Evolutionary conservation across 2,797 vertebrate species (phyloP), one percentile per base, ranked within the genome.

Genomic region (Taenioides sp.): DNA sequence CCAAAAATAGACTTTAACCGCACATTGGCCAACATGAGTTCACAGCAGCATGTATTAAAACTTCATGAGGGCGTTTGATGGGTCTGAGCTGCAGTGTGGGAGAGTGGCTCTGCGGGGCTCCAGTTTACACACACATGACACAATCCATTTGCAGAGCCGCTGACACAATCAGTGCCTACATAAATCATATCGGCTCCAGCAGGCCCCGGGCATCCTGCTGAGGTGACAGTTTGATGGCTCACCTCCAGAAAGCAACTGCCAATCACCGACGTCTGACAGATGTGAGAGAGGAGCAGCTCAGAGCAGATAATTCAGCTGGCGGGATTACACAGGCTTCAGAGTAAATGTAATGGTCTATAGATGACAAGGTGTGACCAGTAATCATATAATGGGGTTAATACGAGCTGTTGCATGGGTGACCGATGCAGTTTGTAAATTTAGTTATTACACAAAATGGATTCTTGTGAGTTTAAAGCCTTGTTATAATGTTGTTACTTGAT

Each of bases 121-220:
- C 3, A 76, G 75, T 84, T 88, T 88, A 87, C 86, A 86, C 82
- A 80, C 73, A 81, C 72, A 80, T 84, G 87, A 84, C 87, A 85
- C 81, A 76, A 87, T 89, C 87, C 89, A 86, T 91, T 88, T 89
- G 77, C 78, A 75, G 84, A 86, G 87, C 83, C 77, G 82, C 83
- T 87, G 88, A 90, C 89, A 89, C 86, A 87, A 90, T 91, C 89
- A 87, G 85, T 40, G 63, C 81, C 82, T 83, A 84, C 86, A 90
- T 91, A 88, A 92, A 91, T 92, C 89, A 91, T 87, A 89, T 90
- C 88, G 67, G 81, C 84, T 73, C 81, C 77, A 82, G 80, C 84
- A 78, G 85, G 77, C 75, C 80, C 86, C 78, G 57, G 12, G 89
- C 80, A 69, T 27, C 82, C 82, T 70, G 83, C 85, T 66, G 89